Evolutionary conservation across 92 coral and sea anemone species (phyloP).

Genomic region (Isaurus tuberculatus): DNA sequence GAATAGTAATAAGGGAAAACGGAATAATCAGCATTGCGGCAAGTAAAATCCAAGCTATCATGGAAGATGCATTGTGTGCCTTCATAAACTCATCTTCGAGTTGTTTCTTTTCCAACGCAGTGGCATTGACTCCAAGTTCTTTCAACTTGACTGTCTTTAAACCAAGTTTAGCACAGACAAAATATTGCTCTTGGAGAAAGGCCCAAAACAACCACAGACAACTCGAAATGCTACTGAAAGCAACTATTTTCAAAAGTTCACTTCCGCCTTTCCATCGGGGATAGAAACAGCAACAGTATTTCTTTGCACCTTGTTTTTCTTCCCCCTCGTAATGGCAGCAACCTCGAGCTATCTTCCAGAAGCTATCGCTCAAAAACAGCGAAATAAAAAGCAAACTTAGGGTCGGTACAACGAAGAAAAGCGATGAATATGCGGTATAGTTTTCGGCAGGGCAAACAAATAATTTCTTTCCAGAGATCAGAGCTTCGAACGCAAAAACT

Average conservation of each 20-base stretch:
- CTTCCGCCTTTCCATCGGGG: slow-evolving; percentile 86
- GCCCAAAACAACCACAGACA: slow-evolving; percentile 86
- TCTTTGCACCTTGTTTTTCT: slow-evolving; percentile 49
- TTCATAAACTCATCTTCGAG: slow-evolving; percentile 68
- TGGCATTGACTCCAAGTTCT: slow-evolving; percentile 60
- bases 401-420: slow-evolving; percentile 74
- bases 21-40: slow-evolving; percentile 59
- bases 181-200: slow-evolving; percentile 72
- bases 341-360: slow-evolving; percentile 70
- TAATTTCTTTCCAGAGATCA: slow-evolving; percentile 63
- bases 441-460: slow-evolving; percentile 68
- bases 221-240: slow-evolving; percentile 61
- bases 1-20: slow-evolving; percentile 56
- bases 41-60: slow-evolving; percentile 68
- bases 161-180: slow-evolving; percentile 70
- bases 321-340: slow-evolving; percentile 69
- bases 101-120: slow-evolving; percentile 49
- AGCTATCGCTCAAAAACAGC: slow-evolving; percentile 68
- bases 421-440: slow-evolving; percentile 59
- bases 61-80: slow-evolving; percentile 70
- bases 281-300: slow-evolving; percentile 62
- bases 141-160: slow-evolving; percentile 51
- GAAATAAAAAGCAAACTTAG: slow-evolving; percentile 63
- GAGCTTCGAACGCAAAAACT: slow-evolving; percentile 75
- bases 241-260: slow-evolving; percentile 50